phyloP scores from a whole-genome alignment of 2,888 invertebrate genomes.

The Aelia acuminata region DNA sequence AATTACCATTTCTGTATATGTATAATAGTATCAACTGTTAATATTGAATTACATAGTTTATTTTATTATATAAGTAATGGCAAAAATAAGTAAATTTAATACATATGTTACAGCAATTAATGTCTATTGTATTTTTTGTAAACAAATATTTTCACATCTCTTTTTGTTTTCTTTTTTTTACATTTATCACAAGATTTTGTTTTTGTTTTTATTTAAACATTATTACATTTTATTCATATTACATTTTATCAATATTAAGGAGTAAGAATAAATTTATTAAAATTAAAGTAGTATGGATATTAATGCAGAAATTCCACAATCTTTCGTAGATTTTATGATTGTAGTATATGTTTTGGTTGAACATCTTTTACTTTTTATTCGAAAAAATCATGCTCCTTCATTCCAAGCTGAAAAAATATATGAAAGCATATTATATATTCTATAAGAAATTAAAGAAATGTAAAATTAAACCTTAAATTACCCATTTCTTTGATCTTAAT shows the following conservation, averaged over 20 bases:
- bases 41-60: too few species aligned
- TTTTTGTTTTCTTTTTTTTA: background rate
- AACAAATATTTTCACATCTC: background rate
- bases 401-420: conserved; percentile 36
- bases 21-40: too few species aligned
- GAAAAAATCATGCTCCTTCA: conserved; percentile 30
- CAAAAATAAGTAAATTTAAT: too few species aligned
- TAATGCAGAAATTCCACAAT: background rate
- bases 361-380: background rate
- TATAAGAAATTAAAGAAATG: too few species aligned
- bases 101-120: too few species aligned
- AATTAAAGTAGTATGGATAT: background rate
- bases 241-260: too few species aligned
- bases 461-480: too few species aligned
- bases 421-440: too few species aligned
- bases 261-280: too few species aligned
- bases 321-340: background rate
- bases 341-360: background rate
- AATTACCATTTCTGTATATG: too few species aligned
- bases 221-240: too few species aligned
- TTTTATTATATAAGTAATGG: too few species aligned
- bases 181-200: background rate
- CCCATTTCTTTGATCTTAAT: background rate
- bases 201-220: background rate
- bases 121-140: background rate